phyloP scores from a whole-genome alignment of 35 echinoderm and acorn worm genomes.

The Apostichopus parvimensis region DNA sequence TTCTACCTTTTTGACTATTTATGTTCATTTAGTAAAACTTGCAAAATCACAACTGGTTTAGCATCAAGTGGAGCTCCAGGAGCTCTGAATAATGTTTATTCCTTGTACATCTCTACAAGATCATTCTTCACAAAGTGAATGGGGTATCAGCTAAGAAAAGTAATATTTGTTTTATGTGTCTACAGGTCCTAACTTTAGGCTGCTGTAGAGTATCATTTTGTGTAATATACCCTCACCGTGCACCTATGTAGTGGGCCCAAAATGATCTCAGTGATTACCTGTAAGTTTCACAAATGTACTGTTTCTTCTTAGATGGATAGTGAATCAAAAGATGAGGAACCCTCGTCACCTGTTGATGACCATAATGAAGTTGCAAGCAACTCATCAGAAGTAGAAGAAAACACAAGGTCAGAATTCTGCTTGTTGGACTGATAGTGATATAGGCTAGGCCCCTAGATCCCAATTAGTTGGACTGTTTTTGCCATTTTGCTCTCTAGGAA shows the following conservation, averaged over 20 bases:
- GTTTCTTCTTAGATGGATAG: constrained; percentile 26
- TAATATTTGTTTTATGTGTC: background rate
- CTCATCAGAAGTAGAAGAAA: constrained; percentile 45
- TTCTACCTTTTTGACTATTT: background rate
- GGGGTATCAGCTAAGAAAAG: background rate
- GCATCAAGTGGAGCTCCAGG: background rate
- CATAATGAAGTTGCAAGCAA: constrained; percentile 44
- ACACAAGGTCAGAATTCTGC: constrained; percentile 30
- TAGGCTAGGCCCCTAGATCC: too few species aligned
- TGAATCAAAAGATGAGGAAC: constrained; percentile 51
- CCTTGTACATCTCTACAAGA: background rate
- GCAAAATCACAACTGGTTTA: background rate
- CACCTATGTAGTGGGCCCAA: background rate
- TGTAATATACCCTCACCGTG: background rate
- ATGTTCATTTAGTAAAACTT: background rate
- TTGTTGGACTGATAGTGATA: background rate
- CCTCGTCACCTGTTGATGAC: constrained; percentile 35
- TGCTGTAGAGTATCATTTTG: background rate
- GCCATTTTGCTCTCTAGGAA: too few species aligned
- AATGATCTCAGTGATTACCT: background rate
- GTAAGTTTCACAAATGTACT: background rate
- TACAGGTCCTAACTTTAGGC: too few species aligned
- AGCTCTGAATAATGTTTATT: background rate
- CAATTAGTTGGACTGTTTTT: too few species aligned
- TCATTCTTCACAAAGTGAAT: background rate